Evolutionary conservation across 2,888 invertebrate species (phyloP).

Genomic region (Diadegma fenestrale): DNA sequence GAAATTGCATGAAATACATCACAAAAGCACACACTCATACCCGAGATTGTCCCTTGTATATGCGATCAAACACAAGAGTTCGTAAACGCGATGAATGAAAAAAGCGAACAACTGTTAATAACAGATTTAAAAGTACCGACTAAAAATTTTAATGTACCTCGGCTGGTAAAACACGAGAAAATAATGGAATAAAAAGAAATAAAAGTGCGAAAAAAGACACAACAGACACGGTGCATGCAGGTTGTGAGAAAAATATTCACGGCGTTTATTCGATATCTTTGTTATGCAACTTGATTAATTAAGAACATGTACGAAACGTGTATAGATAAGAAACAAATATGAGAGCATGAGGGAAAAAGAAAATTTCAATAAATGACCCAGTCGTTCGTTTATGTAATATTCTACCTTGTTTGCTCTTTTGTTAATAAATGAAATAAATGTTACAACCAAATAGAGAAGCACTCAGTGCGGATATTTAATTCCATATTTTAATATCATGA

Average conservation of each 20-base stretch:
- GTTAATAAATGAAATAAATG: slow-evolving; percentile 56
- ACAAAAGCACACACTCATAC: neutral
- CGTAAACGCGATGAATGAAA: slow-evolving; percentile 17
- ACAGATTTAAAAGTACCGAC: slow-evolving; percentile 41
- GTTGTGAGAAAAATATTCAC: slow-evolving; percentile 40
- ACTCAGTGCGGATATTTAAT: neutral
- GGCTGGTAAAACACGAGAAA: slow-evolving; percentile 52
- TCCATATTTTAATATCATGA: neutral
- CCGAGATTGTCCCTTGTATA: slow-evolving; percentile 32
- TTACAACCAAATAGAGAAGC: slow-evolving; percentile 24
- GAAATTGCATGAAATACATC: slow-evolving; percentile 18
- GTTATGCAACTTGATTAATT: slow-evolving; percentile 59
- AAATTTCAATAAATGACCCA: slow-evolving; percentile 30
- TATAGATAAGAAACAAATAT: slow-evolving; percentile 56
- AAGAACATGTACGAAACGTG: slow-evolving; percentile 54
- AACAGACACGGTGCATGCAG: slow-evolving; percentile 20
- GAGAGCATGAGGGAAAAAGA: slow-evolving; percentile 10
- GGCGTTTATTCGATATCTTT: slow-evolving; percentile 60
- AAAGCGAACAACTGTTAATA: slow-evolving; percentile 26
- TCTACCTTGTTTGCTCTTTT: slow-evolving; percentile 58
- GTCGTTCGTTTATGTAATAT: slow-evolving; percentile 64
- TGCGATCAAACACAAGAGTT: slow-evolving; percentile 19
- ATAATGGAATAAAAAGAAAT: slow-evolving; percentile 12
- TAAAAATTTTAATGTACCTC: slow-evolving; percentile 65
- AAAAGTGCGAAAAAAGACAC: neutral